phyloP scores from a whole-genome alignment of 2,113 vertebrate species.

The Ceuthmochares aereus region DNA sequence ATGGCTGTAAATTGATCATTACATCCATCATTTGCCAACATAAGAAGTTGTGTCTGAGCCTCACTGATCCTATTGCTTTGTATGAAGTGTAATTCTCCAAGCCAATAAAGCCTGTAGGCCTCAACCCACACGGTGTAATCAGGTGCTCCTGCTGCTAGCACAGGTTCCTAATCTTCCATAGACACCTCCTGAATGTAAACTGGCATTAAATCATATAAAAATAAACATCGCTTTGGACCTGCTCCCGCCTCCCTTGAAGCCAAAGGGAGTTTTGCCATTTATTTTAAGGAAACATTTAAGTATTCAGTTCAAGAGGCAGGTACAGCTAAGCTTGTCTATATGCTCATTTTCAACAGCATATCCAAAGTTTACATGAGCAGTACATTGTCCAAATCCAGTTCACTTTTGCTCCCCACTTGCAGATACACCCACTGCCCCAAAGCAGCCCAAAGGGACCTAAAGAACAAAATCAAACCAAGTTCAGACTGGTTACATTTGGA shows the following conservation, averaged over 20 bases:
- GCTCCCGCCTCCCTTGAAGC: background rate
- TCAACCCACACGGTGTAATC: background rate
- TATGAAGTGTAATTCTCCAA: background rate
- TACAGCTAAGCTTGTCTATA: background rate
- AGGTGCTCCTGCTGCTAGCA: background rate
- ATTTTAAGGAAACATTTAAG: background rate
- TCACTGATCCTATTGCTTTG: background rate
- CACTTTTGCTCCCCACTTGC: background rate
- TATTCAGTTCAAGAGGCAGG: background rate
- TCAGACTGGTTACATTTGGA: background rate
- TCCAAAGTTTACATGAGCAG: background rate
- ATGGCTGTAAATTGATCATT: constrained; percentile 12
- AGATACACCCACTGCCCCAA: background rate
- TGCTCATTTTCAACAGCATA: background rate
- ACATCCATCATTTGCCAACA: background rate
- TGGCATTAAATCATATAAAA: background rate
- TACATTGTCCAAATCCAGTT: background rate
- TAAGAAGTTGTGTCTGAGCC: background rate
- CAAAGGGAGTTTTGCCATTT: background rate
- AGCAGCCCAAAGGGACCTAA: background rate
- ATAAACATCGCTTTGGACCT: background rate
- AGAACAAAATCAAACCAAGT: background rate
- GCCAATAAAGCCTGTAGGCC: background rate
- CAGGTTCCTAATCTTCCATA: background rate
- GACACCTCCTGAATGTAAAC: background rate